phyloP scores from a whole-genome alignment of 2,888 invertebrate genomes.

The Caenorhabditis uteleia region DNA sequence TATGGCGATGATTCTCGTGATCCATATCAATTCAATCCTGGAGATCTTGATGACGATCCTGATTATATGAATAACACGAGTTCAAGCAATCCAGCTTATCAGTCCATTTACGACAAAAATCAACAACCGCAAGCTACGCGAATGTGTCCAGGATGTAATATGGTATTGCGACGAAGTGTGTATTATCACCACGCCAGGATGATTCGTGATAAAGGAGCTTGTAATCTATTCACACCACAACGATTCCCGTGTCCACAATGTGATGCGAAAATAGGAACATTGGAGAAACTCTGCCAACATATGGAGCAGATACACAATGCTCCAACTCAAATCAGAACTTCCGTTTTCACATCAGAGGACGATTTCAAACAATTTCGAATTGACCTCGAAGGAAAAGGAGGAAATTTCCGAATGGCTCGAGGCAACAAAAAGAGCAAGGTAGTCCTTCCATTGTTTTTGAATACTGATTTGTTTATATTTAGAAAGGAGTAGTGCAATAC shows the following conservation, averaged over 20 bases:
- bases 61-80: conserved; percentile 8
- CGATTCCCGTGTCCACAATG: conserved; percentile 52
- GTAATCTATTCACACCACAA: conserved; percentile 52
- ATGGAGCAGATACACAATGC: conserved; percentile 48
- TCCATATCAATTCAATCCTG: no score
- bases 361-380: conserved; percentile 47
- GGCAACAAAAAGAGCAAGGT: conserved; percentile 56
- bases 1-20: no score
- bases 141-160: conserved; percentile 44
- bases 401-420: conserved; percentile 58
- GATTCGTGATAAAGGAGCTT: conserved; percentile 52
- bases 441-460: conserved; percentile 6
- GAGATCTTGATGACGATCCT: no score
- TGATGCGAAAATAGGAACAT: conserved; percentile 45
- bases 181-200: conserved; percentile 49
- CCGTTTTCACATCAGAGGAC: conserved; percentile 40
- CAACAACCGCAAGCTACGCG: conserved; percentile 11
- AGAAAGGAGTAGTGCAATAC: conserved; percentile 48
- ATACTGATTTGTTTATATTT: not conserved
- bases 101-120: not conserved
- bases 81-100: not conserved
- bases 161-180: conserved; percentile 37
- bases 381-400: conserved; percentile 55
- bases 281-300: conserved; percentile 54
- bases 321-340: conserved; percentile 48